Base-by-base conservation (phyloP, 2,113 vertebrate genomes). In the Callipepla californica region DNA sequence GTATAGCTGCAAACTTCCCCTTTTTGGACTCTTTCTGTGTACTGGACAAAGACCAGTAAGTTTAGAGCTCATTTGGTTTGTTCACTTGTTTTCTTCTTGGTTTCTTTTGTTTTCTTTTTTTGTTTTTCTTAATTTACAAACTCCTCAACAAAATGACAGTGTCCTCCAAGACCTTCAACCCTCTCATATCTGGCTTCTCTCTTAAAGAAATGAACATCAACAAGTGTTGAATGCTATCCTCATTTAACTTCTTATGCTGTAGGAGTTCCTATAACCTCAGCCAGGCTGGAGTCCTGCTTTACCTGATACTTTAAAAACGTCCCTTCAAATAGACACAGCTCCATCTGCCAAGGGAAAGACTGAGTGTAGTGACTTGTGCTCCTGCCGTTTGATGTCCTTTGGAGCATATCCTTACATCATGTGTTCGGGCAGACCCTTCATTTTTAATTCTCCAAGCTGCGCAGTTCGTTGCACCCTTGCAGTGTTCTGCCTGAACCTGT, bases 31-130 rank as follows among this genome's bases (percentile, higher is more conserved):
- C 99, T 23, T 99, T 99, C 97, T 99, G 99, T 45, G 99, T 99
- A 40, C 94, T 99, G 96, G 99, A 99, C 97, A 99, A 99, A 98
- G 99, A 99, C 93, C 99, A 99, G 99, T 99, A 97, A 99, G 99
- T 98, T 66, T 57, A 28, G 28, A 62, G 19, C 51, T 77, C 36
- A 74, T 53, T 32, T 78, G 74, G 28, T 68, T 17, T 1, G 15
- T 26, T 61, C 7, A 6, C 38, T 63, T 63, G 36, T 25, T 92
- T 72, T 83, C 90, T 47, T 62, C 80, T 12, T 57, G 25, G 13
- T 7, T 79, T 50, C n/a, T 77, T 14, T 45, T 22, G 10, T 66
- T 61, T 2, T 42, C 34, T 4, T 66, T 61, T 2, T 42, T 38
- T 4, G 0, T 85, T 61, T 62, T 28, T 4, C 51, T 91, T 26